A percentile compares a stretch with the other conserved stretches of the same genome.
Evolutionary conservation across 2,888 invertebrate genomes (phyloP).

Genomic region (Eurytoma californica): DNA sequence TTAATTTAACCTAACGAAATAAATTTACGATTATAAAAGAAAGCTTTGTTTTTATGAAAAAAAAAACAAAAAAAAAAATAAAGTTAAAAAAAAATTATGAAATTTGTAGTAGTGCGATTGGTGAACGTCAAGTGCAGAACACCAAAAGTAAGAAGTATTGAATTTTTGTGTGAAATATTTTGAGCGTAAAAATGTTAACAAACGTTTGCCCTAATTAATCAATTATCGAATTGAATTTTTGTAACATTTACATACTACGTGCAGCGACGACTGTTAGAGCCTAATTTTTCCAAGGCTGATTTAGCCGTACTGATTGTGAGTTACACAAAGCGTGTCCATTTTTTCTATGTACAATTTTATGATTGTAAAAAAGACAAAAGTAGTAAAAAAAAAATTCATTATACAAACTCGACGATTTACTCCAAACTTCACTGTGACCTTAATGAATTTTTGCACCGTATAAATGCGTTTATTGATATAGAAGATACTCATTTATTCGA

Average conservation of each 20-base stretch:
- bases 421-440: slow-evolving; percentile 26
- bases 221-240: slow-evolving; percentile 34
- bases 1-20: neutral
- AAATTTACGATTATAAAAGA: too few relatives aligned
- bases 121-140: neutral
- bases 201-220: slow-evolving; percentile 16
- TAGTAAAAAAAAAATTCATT: too few relatives aligned
- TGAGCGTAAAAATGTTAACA: slow-evolving; percentile 4
- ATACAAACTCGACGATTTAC: neutral
- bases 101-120: slow-evolving; percentile 21
- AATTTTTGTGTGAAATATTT: slow-evolving; percentile 30
- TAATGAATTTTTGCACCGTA: slow-evolving; percentile 36
- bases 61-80: too few relatives aligned
- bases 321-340: slow-evolving; percentile 53
- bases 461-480: slow-evolving; percentile 22
- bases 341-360: slow-evolving; percentile 40
- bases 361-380: slow-evolving; percentile 36
- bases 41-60: slow-evolving; percentile 18
- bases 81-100: slow-evolving; percentile 23
- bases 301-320: slow-evolving; percentile 15
- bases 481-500: slow-evolving; percentile 14
- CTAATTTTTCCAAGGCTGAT: slow-evolving; percentile 49
- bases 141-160: slow-evolving; percentile 4
- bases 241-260: slow-evolving; percentile 37
- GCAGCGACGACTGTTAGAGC: slow-evolving; percentile 28